A percentile compares a stretch with the other conserved stretches of the same genome.
Evolutionary conservation across 2,888 invertebrate species (phyloP).

Genomic region (Busseola fusca): DNA sequence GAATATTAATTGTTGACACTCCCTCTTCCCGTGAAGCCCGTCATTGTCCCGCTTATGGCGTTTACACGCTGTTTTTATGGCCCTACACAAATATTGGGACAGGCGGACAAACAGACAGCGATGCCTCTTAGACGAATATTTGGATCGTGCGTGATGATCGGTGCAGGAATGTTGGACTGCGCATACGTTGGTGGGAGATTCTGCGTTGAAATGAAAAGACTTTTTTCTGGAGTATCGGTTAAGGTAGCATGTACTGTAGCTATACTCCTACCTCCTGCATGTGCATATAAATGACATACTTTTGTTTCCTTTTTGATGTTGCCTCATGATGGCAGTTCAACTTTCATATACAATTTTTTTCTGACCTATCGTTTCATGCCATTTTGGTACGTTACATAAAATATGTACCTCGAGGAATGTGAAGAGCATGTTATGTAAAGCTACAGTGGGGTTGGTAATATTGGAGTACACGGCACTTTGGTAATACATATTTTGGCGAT

Average conservation of each 20-base stretch:
- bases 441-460: neutral
- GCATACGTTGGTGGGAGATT: neutral
- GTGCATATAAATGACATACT: neutral
- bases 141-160: conserved; percentile 21
- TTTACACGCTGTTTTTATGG: conserved; percentile 63
- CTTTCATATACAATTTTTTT: no score
- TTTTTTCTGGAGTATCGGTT: neutral
- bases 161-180: neutral
- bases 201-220: neutral
- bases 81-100: conserved; percentile 58
- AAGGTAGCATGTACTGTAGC: neutral
- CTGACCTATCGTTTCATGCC: neutral
- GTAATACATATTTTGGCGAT: conserved; percentile 38
- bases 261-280: neutral
- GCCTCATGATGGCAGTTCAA: no score
- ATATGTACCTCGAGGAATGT: neutral
- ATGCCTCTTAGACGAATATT: conserved; percentile 45
- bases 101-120: conserved; percentile 58
- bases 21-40: conserved; percentile 56
- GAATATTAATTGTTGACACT: conserved; percentile 66
- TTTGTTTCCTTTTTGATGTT: neutral
- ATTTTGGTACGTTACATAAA: neutral
- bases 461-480: conserved; percentile 2
- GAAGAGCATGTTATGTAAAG: neutral
- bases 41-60: conserved; percentile 52